phyloP scores from a whole-genome alignment of 2,797 vertebrate species.

The Poeciliopsis infans region DNA sequence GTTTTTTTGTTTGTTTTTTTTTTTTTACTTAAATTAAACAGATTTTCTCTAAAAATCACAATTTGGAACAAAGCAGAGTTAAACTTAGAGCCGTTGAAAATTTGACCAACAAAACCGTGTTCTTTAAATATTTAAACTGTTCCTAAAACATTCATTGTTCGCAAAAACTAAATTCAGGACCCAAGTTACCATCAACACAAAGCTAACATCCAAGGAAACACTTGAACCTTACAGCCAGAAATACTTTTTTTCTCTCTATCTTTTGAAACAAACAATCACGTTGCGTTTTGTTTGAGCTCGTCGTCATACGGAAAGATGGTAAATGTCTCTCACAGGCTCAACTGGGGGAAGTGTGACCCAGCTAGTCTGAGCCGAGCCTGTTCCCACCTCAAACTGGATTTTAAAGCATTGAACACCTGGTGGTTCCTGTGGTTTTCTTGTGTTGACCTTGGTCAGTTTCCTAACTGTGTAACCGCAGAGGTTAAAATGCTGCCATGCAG shows the following conservation, averaged over 20 bases:
- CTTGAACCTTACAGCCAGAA: not conserved
- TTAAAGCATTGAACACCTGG: constrained; percentile 1
- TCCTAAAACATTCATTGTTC: constrained; percentile 33
- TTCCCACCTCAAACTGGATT: not conserved
- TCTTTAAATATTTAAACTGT: constrained; percentile 43
- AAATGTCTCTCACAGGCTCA: not conserved
- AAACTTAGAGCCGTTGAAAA: not conserved
- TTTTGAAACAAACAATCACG: not conserved
- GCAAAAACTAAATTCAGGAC: not conserved
- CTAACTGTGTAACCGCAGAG: not conserved
- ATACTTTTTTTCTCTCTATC: not conserved
- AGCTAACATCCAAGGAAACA: not conserved
- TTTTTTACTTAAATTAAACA: constrained; percentile 19
- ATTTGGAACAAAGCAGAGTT: constrained; percentile 41
- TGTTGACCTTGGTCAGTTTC: not conserved
- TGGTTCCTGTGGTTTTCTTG: constrained; percentile 2
- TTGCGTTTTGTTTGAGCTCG: not conserved
- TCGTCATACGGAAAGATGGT: too few species aligned
- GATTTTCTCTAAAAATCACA: constrained; percentile 21
- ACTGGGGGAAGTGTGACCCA: not conserved
- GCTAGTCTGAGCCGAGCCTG: not conserved
- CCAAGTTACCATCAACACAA: not conserved
- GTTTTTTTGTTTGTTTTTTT: constrained; percentile 29
- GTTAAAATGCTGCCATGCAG: not conserved
- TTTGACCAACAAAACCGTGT: constrained; percentile 16